These are phyloP conservation scores for Limanda limanda DNA, from an alignment of 2,113 vertebrate species.

Conservation along the genomic window DNA sequence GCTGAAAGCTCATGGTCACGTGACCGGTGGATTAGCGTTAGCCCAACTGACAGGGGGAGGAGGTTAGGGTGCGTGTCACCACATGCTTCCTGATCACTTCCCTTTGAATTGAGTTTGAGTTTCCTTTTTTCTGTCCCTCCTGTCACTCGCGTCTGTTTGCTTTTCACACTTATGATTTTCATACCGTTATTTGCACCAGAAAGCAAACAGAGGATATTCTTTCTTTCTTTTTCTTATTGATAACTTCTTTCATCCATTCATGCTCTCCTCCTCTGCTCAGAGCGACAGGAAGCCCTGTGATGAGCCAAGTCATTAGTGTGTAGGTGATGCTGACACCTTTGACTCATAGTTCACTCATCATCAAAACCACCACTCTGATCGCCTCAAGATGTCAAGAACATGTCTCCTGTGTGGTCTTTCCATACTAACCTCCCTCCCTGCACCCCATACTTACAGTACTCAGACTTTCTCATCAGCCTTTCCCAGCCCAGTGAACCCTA, in stretches of 20 bases:
- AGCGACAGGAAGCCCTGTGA: conserved; percentile 9
- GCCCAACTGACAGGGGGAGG: conserved; percentile 72
- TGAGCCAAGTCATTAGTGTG: conserved; percentile 13
- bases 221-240: neutral
- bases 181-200: neutral
- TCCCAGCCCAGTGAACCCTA: conserved; percentile 6
- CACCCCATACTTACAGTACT: neutral
- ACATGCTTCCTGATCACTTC: conserved; percentile 75
- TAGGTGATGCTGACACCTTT: conserved; percentile 50
- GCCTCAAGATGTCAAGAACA: conserved; percentile 41
- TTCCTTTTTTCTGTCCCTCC: conserved; percentile 58
- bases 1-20: conserved; percentile 72
- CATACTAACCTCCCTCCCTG: too few species aligned
- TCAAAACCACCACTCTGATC: conserved; percentile 40
- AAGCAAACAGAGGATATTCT: neutral
- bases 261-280: neutral
- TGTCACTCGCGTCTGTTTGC: conserved; percentile 22
- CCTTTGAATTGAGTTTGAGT: conserved; percentile 51
- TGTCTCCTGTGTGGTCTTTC: conserved; percentile 1
- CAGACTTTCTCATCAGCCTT: neutral
- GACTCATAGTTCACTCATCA: conserved; percentile 51
- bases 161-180: neutral
- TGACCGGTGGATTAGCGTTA: conserved; percentile 76
- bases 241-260: neutral
- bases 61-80: conserved; percentile 54